Evolutionary conservation across 2,113 vertebrate species (phyloP).

Genomic region (Lepus americanus): DNA sequence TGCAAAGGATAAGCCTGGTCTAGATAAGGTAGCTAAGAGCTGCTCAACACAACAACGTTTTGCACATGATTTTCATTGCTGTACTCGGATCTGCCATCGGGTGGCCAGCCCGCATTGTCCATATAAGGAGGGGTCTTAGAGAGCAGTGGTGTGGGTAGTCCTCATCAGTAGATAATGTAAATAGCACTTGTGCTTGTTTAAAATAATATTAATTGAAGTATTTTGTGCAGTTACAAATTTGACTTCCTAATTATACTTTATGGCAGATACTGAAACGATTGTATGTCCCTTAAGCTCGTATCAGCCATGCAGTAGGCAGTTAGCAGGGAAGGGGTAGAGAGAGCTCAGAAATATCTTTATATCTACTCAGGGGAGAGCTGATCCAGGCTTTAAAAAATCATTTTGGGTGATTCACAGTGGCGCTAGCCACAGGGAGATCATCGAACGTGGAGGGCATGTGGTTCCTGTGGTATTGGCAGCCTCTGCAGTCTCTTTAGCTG

Average conservation of each 20-base stretch:
- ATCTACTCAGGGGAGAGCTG: slow-evolving; percentile 31
- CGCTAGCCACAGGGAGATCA: neutral
- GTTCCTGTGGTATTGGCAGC: neutral
- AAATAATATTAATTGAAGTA: slow-evolving; percentile 24
- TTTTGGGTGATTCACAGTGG: slow-evolving; percentile 17
- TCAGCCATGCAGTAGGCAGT: slow-evolving; percentile 10
- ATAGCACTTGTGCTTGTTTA: slow-evolving; percentile 31
- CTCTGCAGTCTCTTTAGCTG: neutral
- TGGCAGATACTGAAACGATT: slow-evolving; percentile 40
- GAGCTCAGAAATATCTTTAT: slow-evolving; percentile 43
- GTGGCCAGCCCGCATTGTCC: neutral
- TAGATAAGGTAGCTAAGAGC: neutral
- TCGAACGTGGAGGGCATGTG: neutral
- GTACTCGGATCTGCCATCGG: neutral
- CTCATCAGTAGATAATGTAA: neutral
- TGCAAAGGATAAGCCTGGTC: neutral
- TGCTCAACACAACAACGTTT: neutral
- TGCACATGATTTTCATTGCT: neutral
- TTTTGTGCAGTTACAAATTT: slow-evolving; percentile 64
- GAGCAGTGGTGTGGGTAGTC: neutral
- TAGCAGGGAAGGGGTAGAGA: neutral
- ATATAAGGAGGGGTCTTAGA: neutral
- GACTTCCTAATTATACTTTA: slow-evolving; percentile 58
- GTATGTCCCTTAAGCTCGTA: slow-evolving; percentile 40
- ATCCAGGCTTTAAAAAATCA: slow-evolving; percentile 27